A percentile compares a stretch with the other conserved stretches of the same genome.
These are phyloP conservation scores for Neosilurus hyrtlii DNA, from an alignment of 2,797 vertebrate genomes.

Conservation along the genomic window DNA sequence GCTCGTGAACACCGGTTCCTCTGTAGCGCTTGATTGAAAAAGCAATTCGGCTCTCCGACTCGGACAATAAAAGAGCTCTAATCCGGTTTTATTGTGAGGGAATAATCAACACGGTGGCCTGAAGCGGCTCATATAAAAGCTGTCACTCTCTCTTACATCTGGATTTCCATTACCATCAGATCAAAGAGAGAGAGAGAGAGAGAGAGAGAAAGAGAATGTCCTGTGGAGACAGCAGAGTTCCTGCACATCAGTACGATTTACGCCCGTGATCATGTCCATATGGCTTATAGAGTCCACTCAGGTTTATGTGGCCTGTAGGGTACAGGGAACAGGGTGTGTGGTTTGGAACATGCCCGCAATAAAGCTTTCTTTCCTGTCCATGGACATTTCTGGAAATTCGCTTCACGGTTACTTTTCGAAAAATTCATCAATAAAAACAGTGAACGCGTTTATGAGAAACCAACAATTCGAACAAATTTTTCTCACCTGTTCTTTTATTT, in stretches of 20 bases:
- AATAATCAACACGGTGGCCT: conserved; percentile 74
- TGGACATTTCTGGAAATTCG: neutral
- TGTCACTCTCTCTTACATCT: conserved; percentile 49
- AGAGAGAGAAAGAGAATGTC: neutral
- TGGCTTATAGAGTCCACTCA: neutral
- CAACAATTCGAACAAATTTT: neutral
- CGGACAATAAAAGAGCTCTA: conserved; percentile 68
- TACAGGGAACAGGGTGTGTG: neutral
- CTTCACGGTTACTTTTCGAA: neutral
- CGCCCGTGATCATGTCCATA: neutral
- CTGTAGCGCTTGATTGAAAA: conserved; percentile 64
- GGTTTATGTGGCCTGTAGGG: conserved; percentile 11
- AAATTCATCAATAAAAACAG: neutral
- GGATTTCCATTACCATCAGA: conserved; percentile 76
- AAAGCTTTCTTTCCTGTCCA: neutral
- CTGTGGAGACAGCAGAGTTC: conserved; percentile 10
- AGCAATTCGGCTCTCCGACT: conserved; percentile 61
- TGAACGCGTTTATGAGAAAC: neutral
- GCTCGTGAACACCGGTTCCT: conserved; percentile 62
- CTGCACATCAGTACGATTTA: neutral
- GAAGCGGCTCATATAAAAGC: conserved; percentile 65
- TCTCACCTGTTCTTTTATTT: neutral
- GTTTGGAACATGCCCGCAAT: neutral
- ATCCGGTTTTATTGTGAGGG: conserved; percentile 65
- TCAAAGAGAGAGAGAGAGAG: conserved; percentile 37